Evolutionary conservation across 2,113 vertebrate species (phyloP).

Genomic region (Taurulus bubalis): DNA sequence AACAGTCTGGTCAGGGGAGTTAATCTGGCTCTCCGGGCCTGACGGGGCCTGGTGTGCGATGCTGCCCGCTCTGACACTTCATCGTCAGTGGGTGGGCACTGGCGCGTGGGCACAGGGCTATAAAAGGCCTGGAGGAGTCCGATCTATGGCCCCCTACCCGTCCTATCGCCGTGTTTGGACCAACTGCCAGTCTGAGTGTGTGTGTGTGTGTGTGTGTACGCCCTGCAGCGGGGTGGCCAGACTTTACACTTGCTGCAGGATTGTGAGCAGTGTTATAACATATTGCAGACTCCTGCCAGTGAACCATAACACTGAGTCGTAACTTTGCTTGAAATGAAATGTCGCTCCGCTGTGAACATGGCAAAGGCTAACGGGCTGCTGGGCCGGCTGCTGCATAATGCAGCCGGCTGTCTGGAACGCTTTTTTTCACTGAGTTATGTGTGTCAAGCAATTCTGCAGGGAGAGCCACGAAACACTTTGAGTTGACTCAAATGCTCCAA

Average conservation of each 20-base stretch:
- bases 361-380: conserved; percentile 14
- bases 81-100: conserved; percentile 70
- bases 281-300: conserved; percentile 49
- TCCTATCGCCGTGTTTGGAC: conserved; percentile 43
- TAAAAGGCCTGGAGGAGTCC: conserved; percentile 75
- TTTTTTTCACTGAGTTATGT: neutral
- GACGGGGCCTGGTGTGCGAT: conserved; percentile 56
- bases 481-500: too few relatives aligned
- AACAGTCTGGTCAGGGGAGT: conserved; percentile 64
- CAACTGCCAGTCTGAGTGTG: conserved; percentile 47
- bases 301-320: conserved; percentile 47
- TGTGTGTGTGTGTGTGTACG: conserved; percentile 28
- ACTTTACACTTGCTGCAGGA: conserved; percentile 58
- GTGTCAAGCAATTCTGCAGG: conserved; percentile 7
- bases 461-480: neutral
- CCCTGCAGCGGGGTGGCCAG: conserved; percentile 35
- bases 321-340: conserved; percentile 44
- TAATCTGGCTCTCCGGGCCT: conserved; percentile 66
- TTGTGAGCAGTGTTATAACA: conserved; percentile 56
- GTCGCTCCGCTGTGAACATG: conserved; percentile 44
- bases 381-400: conserved; percentile 2
- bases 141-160: conserved; percentile 23
- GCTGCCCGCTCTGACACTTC: conserved; percentile 68
- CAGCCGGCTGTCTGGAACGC: neutral
- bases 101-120: conserved; percentile 70